Conservation (phyloP, 2,113 vertebrate species). For the Bos indicus region DNA sequence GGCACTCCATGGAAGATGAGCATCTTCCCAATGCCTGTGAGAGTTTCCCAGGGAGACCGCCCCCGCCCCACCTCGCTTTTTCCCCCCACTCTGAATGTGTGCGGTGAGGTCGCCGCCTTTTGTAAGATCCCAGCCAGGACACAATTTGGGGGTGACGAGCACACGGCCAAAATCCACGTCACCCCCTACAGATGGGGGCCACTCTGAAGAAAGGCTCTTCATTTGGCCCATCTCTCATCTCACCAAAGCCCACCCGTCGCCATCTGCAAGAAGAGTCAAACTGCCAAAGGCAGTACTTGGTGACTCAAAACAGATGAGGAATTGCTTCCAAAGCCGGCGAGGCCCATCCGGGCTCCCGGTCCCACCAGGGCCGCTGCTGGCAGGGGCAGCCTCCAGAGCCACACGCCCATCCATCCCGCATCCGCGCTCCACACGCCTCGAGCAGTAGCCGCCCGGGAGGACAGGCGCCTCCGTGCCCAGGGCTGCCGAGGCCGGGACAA, state of each 20-base stretch:
- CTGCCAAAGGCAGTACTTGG: neutral
- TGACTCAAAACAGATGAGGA: neutral
- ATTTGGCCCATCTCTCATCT: neutral
- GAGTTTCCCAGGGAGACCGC: conserved; percentile 3
- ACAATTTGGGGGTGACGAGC: neutral
- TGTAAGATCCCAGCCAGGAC: neutral
- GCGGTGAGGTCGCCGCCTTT: neutral
- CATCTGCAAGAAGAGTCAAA: neutral
- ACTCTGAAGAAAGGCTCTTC: neutral
- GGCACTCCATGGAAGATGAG: neutral
- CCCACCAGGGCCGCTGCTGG: conserved; percentile 27
- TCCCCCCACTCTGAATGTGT: neutral
- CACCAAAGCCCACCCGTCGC: neutral
- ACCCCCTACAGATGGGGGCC: neutral
- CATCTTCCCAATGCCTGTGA: conserved; percentile 31
- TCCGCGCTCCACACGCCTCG: neutral
- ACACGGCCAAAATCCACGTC: neutral
- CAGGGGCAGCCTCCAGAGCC: neutral
- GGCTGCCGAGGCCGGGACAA: conserved; percentile 78
- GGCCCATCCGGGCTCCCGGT: neutral
- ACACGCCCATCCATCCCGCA: neutral
- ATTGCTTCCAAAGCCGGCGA: rapidly evolving
- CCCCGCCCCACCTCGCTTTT: neutral
- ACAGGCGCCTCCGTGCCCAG: conserved; percentile 59
- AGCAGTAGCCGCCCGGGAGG: conserved; percentile 10